These are phyloP conservation scores for Pogonomyrmex californicus DNA, from an alignment of 1,140 invertebrate species.

Conservation along the genomic window DNA sequence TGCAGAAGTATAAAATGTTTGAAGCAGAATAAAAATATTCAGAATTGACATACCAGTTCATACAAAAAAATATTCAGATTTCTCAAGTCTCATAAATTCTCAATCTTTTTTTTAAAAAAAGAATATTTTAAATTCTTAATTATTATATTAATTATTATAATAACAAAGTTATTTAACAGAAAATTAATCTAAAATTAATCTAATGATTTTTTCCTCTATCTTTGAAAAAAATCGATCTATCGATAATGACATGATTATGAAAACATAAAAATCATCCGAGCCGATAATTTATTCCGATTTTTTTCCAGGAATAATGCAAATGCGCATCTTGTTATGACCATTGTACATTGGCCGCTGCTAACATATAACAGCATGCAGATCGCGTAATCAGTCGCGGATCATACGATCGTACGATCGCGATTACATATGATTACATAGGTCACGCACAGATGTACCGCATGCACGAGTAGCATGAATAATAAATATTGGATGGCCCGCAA, in stretches of 20 bases:
- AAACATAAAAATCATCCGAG: neutral
- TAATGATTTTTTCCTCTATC: neutral
- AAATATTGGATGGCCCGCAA: neutral
- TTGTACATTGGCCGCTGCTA: neutral
- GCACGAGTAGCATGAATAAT: neutral
- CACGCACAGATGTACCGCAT: neutral
- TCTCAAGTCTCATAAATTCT: neutral
- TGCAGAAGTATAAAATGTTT: neutral
- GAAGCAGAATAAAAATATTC: neutral
- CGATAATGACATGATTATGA: neutral
- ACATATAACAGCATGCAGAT: neutral
- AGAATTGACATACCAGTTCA: neutral
- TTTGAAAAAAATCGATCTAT: neutral
- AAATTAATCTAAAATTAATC: neutral
- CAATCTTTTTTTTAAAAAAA: neutral
- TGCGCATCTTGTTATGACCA: neutral
- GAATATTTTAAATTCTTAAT: no score
- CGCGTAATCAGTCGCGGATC: neutral
- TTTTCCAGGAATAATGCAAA: constrained; percentile 17
- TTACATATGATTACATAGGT: neutral
- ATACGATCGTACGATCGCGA: neutral
- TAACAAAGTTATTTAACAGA: neutral
- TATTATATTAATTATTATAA: no score
- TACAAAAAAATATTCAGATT: neutral
- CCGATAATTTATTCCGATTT: neutral